Percentiles rank a stretch among this genome's conserved stretches.
These are phyloP conservation scores for Phalacrocorax aristotelis DNA, from an alignment of 2,113 vertebrate species.

Conservation along the genomic window DNA sequence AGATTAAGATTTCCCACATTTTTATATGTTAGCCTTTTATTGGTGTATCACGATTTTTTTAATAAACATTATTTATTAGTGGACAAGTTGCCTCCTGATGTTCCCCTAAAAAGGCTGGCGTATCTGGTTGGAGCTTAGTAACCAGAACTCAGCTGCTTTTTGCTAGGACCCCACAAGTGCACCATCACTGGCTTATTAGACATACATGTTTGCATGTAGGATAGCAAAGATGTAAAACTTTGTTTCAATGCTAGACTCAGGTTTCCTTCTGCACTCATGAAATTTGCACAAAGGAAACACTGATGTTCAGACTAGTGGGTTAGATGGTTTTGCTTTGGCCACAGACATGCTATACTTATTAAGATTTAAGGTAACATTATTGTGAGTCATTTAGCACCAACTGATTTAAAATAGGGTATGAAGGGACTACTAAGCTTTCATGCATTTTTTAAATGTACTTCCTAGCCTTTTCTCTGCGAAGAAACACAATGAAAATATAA, in stretches of 20 bases:
- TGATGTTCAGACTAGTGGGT: background rate
- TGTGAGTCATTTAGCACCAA: background rate
- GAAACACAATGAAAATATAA: constrained; percentile 44
- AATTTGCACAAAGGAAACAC: background rate
- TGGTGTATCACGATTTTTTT: background rate
- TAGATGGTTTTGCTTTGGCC: background rate
- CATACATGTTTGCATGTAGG: background rate
- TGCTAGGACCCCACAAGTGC: background rate
- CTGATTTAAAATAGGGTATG: background rate
- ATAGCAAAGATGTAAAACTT: background rate
- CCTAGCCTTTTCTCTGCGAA: background rate
- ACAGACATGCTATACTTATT: background rate
- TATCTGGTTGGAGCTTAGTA: background rate
- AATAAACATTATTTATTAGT: background rate
- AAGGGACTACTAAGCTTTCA: background rate
- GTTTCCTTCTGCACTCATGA: background rate
- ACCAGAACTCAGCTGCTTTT: background rate
- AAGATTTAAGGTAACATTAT: background rate
- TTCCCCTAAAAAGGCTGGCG: background rate
- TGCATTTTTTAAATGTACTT: background rate
- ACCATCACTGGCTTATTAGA: background rate
- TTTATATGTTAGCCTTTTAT: background rate
- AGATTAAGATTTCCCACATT: background rate
- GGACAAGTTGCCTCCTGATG: background rate
- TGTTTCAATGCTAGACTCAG: background rate